Percentiles rank a stretch among this genome's conserved stretches.
phyloP scores from a whole-genome alignment of 2,888 invertebrate species.

The Eurytoma californica region DNA sequence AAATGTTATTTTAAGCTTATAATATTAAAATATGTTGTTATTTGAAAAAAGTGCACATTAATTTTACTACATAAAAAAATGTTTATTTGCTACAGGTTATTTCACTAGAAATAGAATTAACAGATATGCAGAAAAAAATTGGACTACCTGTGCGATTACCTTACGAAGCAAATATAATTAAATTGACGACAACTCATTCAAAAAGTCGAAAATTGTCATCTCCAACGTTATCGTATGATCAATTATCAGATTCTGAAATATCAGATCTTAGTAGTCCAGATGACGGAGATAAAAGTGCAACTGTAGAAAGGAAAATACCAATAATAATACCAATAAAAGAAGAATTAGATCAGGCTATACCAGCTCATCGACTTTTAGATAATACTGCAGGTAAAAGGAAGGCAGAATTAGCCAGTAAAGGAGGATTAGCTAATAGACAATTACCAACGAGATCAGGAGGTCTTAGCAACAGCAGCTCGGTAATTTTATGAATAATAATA shows the following conservation, averaged over 20 bases:
- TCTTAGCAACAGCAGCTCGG: constrained; percentile 82
- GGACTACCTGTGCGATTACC: constrained; percentile 90
- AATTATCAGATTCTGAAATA: constrained; percentile 88
- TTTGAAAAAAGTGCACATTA: too few relatives aligned
- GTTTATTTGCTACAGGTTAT: constrained; percentile 72
- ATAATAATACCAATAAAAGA: constrained; percentile 75
- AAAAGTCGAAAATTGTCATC: constrained; percentile 86
- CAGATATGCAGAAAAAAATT: constrained; percentile 91
- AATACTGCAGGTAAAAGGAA: constrained; percentile 89
- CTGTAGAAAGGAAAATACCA: constrained; percentile 83
- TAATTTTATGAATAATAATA: constrained; percentile 57
- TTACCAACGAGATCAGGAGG: constrained; percentile 77
- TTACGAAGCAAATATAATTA: constrained; percentile 85
- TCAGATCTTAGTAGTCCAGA: constrained; percentile 88
- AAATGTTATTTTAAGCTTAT: too few relatives aligned
- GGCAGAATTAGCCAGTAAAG: constrained; percentile 90
- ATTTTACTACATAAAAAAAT: too few relatives aligned
- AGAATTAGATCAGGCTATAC: constrained; percentile 91
- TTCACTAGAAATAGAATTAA: constrained; percentile 70
- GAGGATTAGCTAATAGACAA: constrained; percentile 85
- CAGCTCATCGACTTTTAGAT: constrained; percentile 91
- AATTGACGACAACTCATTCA: constrained; percentile 86
- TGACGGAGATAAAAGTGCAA: constrained; percentile 85
- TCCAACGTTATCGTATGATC: constrained; percentile 69
- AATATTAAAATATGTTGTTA: too few relatives aligned